These are phyloP conservation scores for Antheraea yamamai DNA, from an alignment of 2,888 invertebrate species.

Conservation along the genomic window DNA sequence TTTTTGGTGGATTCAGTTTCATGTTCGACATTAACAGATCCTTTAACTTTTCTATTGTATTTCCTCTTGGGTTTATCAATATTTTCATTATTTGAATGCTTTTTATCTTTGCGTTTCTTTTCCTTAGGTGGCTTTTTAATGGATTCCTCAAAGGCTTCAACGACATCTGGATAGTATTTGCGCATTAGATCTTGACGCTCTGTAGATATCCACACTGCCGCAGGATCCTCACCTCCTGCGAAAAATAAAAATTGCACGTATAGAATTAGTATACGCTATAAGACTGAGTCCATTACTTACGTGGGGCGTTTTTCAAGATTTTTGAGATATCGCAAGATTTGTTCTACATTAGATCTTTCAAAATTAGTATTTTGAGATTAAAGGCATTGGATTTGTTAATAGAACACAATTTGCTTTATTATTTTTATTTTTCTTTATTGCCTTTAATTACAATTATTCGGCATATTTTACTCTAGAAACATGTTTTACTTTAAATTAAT, in stretches of 20 bases:
- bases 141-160: conserved; percentile 80
- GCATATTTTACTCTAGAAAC: no score
- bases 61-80: conserved; percentile 65
- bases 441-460: no score
- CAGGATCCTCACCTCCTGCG: conserved; percentile 70
- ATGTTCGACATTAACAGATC: conserved; percentile 41
- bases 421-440: no score
- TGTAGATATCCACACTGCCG: conserved; percentile 84
- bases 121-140: conserved; percentile 79
- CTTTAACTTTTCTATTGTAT: conserved; percentile 62
- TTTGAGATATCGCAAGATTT: no score
- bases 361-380: no score
- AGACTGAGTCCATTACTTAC: no score
- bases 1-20: conserved; percentile 54
- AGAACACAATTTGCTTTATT: no score
- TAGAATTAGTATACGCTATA: not conserved
- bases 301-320: no score
- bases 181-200: conserved; percentile 86
- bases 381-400: no score
- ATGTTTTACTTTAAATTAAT: no score
- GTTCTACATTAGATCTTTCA: no score
- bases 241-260: conserved; percentile 22
- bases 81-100: conserved; percentile 47
- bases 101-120: conserved; percentile 54
- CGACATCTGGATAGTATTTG: conserved; percentile 84